Percentiles rank a stretch among this genome's conserved stretches.
phyloP scores from a whole-genome alignment of 2,888 invertebrate genomes.

The Apodemia zela region DNA sequence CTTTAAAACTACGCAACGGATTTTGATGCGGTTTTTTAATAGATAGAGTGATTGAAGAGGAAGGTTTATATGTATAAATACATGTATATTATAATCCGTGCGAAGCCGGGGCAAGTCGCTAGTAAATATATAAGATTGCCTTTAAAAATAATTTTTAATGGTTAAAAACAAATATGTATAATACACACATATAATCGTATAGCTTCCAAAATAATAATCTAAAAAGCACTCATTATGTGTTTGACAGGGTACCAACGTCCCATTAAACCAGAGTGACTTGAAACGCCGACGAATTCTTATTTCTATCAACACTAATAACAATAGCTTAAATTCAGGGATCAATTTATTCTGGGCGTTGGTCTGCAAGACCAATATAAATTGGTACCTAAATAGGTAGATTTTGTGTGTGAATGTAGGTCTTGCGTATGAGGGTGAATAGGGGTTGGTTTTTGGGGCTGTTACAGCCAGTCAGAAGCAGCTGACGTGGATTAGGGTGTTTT shows the following conservation, averaged over 20 bases:
- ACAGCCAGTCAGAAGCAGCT: conserved; percentile 75
- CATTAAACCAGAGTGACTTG: conserved; percentile 41
- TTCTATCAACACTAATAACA: conserved; percentile 28
- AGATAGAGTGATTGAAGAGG: too few relatives aligned
- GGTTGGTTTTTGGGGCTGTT: conserved; percentile 45
- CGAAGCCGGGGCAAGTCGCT: too few relatives aligned
- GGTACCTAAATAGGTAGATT: conserved; percentile 41
- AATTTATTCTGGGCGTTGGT: conserved; percentile 38
- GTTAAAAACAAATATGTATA: not conserved
- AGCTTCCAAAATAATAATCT: conserved; percentile 42
- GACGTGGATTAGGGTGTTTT: conserved; percentile 76
- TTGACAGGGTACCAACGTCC: conserved; percentile 55
- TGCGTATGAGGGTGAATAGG: conserved; percentile 47
- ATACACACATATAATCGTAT: conserved; percentile 35
- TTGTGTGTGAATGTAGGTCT: conserved; percentile 42
- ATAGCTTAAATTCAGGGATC: conserved; percentile 39
- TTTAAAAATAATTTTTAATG: too few relatives aligned
- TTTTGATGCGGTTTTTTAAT: too few relatives aligned
- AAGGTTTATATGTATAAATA: too few relatives aligned
- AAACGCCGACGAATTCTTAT: conserved; percentile 36
- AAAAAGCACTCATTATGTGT: conserved; percentile 64
- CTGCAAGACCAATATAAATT: conserved; percentile 43
- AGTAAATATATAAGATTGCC: too few relatives aligned
- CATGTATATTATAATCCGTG: too few relatives aligned
- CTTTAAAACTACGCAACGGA: too few relatives aligned